phyloP scores from a whole-genome alignment of 2,888 invertebrate genomes.

The Xanthia icteritia region DNA sequence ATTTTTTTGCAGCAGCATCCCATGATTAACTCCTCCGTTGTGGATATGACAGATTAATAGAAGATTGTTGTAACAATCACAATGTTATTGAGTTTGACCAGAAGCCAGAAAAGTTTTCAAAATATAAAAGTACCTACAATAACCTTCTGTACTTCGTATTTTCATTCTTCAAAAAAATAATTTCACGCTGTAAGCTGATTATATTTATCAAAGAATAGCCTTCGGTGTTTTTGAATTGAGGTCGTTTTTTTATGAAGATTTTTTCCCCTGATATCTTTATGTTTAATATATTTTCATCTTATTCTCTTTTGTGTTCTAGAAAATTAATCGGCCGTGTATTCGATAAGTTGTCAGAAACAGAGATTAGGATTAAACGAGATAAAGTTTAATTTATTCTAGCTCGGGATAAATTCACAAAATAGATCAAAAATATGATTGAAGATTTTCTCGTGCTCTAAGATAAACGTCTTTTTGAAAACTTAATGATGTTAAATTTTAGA shows the following conservation, averaged over 20 bases:
- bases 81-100: not conserved
- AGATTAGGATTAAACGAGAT: conserved; percentile 51
- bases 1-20: not conserved
- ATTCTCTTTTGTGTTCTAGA: conserved; percentile 50
- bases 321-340: conserved; percentile 55
- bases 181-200: conserved; percentile 37
- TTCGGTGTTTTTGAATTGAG: conserved; percentile 34
- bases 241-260: conserved; percentile 39
- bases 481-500: conserved; percentile 33
- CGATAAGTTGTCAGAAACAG: conserved; percentile 64
- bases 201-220: conserved; percentile 43
- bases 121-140: conserved; percentile 12
- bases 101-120: not conserved
- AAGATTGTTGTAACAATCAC: not conserved
- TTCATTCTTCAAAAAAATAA: conserved; percentile 31
- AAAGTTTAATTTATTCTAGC: conserved; percentile 53
- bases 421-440: conserved; percentile 42
- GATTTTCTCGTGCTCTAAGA: conserved; percentile 26
- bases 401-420: conserved; percentile 32
- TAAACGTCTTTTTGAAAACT: conserved; percentile 17
- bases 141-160: conserved; percentile 10
- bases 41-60: not conserved
- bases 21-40: not conserved
- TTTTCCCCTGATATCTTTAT: conserved; percentile 33
- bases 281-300: conserved; percentile 52